A percentile compares a stretch with the other conserved stretches of the same genome.
Evolutionary conservation across 2,888 invertebrate genomes (phyloP).

Genomic region (Oxyteleia sp.): DNA sequence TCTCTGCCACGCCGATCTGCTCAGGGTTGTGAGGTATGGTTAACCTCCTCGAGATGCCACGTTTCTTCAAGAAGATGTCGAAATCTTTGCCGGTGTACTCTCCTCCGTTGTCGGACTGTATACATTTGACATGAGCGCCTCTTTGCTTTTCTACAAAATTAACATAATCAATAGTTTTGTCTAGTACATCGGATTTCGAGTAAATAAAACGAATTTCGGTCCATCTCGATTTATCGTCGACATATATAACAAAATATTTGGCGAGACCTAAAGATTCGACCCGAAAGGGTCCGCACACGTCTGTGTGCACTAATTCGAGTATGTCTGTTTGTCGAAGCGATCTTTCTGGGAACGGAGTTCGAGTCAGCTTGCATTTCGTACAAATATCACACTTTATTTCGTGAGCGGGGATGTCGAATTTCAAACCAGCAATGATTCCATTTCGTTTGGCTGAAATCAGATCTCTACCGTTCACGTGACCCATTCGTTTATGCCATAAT

Average conservation of each 20-base stretch:
- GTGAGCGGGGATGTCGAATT: too few species aligned
- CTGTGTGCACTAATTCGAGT: too few species aligned
- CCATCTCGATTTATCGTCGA: conserved; percentile 76
- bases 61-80: neutral
- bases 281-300: conserved; percentile 75
- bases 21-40: conserved; percentile 78
- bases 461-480: conserved; percentile 10
- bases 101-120: conserved; percentile 74
- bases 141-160: conserved; percentile 67
- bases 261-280: conserved; percentile 59
- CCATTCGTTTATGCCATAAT: conserved; percentile 22
- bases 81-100: conserved; percentile 1
- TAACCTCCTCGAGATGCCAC: conserved; percentile 20
- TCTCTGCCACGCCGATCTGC: conserved; percentile 81
- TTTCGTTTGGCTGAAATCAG: conserved; percentile 14
- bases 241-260: conserved; percentile 76
- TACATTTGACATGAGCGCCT: conserved; percentile 63
- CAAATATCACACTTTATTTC: too few species aligned
- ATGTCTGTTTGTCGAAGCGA: conserved; percentile 45
- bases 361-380: neutral
- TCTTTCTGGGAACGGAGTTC: conserved; percentile 8
- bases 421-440: neutral
- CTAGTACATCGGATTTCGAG: conserved; percentile 66
- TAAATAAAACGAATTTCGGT: conserved; percentile 72
- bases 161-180: conserved; percentile 63